phyloP scores from a whole-genome alignment of 1,140 invertebrate species.

The Drosophila suzukii region DNA sequence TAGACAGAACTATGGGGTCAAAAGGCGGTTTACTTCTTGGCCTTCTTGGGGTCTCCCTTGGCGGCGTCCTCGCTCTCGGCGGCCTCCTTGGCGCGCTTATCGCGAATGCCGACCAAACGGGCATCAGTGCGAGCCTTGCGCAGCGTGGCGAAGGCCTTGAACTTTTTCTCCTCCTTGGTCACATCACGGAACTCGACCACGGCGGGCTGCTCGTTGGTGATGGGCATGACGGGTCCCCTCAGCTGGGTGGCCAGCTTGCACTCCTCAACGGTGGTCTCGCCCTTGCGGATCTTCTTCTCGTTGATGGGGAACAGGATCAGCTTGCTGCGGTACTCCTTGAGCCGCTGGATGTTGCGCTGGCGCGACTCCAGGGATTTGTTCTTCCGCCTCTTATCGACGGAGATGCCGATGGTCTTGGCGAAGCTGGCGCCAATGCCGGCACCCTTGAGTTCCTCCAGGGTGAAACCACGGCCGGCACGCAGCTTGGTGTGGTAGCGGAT shows the following conservation, averaged over 20 bases:
- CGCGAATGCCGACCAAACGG: conserved; percentile 95
- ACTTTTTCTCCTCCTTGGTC: conserved; percentile 96
- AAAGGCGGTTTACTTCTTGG: conserved; percentile 84
- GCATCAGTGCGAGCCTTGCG: conserved; percentile 95
- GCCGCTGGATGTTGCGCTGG: conserved; percentile 96
- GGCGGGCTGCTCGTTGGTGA: conserved; percentile 89
- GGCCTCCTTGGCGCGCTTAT: conserved; percentile 97
- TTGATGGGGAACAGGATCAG: conserved; percentile 98
- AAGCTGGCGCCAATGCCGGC: conserved; percentile 93
- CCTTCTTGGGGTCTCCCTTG: conserved; percentile 88
- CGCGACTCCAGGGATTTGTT: conserved; percentile 98
- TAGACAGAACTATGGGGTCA: conserved; percentile 69
- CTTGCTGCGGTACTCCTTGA: conserved; percentile 98
- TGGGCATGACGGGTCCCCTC: conserved; percentile 93
- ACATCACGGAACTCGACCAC: conserved; percentile 93
- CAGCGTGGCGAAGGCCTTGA: conserved; percentile 94
- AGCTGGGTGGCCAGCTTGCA: conserved; percentile 96
- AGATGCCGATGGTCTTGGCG: conserved; percentile 96
- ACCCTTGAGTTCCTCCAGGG: conserved; percentile 96
- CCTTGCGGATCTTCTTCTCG: conserved; percentile 96
- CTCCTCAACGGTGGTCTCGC: conserved; percentile 97
- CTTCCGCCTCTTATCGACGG: conserved; percentile 96
- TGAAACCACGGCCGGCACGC: conserved; percentile 97
- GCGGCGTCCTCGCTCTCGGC: conserved; percentile 96
- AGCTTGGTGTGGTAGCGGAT: conserved; percentile 96